Evolutionary conservation across 2,113 vertebrate genomes (phyloP).

Genomic region (Dinomys branickii): DNA sequence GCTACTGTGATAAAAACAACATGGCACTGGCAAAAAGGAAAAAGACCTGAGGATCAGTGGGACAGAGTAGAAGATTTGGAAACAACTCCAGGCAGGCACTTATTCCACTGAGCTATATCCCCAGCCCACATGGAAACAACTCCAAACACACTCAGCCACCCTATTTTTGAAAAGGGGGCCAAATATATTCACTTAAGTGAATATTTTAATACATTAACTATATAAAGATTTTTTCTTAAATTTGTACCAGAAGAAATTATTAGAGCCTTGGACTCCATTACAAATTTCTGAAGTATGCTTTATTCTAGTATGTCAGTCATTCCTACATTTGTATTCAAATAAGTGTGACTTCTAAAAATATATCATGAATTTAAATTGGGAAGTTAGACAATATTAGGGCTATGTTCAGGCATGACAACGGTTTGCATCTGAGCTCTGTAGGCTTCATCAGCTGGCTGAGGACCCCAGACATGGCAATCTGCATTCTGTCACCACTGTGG

Average conservation of each 20-base stretch:
- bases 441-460: no score
- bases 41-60: no score
- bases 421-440: not conserved
- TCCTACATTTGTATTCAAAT: slow-evolving; percentile 7
- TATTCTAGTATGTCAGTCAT: not conserved
- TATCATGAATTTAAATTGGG: not conserved
- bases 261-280: not conserved
- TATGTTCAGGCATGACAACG: not conserved
- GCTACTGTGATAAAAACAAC: no score
- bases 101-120: no score
- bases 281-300: not conserved
- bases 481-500: no score
- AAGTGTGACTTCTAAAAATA: not conserved
- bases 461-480: no score
- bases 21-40: no score
- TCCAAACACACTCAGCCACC: no score
- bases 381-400: not conserved
- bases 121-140: no score
- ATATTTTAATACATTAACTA: not conserved
- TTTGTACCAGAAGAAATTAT: not conserved
- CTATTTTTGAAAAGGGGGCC: no score
- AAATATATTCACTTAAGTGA: not conserved
- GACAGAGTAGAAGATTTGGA: no score
- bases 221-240: not conserved
- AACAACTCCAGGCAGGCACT: no score